These are phyloP conservation scores for Resseliella maxima DNA, from an alignment of 2,888 invertebrate species.

Conservation along the genomic window DNA sequence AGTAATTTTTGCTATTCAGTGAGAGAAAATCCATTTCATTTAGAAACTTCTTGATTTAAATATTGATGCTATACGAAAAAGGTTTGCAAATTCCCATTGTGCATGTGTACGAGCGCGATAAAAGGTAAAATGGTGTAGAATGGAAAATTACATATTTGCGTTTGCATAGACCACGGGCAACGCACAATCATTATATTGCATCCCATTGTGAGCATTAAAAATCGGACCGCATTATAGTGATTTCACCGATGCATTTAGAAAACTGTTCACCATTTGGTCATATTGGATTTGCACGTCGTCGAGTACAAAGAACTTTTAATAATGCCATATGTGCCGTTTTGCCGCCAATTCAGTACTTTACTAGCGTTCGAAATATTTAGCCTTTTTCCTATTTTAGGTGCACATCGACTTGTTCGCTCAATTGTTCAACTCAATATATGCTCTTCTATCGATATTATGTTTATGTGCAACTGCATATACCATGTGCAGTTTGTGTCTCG, in stretches of 20 bases:
- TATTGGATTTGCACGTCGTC: neutral
- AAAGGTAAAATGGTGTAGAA: neutral
- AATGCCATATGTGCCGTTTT: conserved; percentile 8
- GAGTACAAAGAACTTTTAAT: conserved; percentile 49
- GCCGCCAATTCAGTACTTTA: neutral
- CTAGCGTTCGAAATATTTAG: conserved; percentile 33
- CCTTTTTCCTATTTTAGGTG: conserved; percentile 47
- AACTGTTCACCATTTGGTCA: conserved; percentile 39
- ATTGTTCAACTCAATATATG: conserved; percentile 18
- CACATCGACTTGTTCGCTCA: conserved; percentile 35
- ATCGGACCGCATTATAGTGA: neutral
- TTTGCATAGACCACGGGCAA: conserved; percentile 27
- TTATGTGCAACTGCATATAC: neutral
- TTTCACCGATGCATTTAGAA: neutral
- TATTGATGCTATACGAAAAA: neutral
- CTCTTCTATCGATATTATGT: neutral
- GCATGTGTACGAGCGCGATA: neutral
- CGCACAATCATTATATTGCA: neutral
- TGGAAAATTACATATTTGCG: conserved; percentile 23
- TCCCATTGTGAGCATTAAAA: neutral
- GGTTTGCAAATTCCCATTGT: neutral
- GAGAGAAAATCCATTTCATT: conserved; percentile 8
- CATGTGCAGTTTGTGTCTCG: conserved; percentile 30
- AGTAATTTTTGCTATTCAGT: conserved; percentile 9
- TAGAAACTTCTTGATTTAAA: neutral